Conservation (phyloP, 2,888 invertebrate species). For the Sturmia bella region DNA sequence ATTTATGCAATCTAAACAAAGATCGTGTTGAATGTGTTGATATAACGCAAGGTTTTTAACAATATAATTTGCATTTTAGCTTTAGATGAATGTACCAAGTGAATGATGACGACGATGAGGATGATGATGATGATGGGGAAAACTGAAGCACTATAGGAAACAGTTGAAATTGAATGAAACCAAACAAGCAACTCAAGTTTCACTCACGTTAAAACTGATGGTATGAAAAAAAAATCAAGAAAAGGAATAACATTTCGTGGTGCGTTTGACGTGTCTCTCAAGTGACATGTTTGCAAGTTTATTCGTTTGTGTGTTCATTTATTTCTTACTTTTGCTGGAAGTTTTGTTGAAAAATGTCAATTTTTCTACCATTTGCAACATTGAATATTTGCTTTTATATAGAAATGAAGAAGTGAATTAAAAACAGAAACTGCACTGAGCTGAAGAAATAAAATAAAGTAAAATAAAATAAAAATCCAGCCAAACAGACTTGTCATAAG, state of each 20-base stretch:
- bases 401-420: constrained; percentile 64
- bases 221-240: constrained; percentile 25
- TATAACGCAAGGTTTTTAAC: constrained; percentile 70
- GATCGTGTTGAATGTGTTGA: constrained; percentile 71
- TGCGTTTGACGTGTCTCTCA: constrained; percentile 69
- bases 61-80: constrained; percentile 71
- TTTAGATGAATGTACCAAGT: constrained; percentile 51
- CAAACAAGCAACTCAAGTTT: constrained; percentile 52
- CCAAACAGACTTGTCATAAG: constrained; percentile 63
- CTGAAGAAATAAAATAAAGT: constrained; percentile 32
- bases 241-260: constrained; percentile 59
- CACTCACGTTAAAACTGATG: too few relatives aligned
- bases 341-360: constrained; percentile 56
- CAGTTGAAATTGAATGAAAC: constrained; percentile 46
- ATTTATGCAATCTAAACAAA: constrained; percentile 69
- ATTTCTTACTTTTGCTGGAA: constrained; percentile 32
- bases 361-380: constrained; percentile 57
- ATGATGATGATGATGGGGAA: constrained; percentile 26
- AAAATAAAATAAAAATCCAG: constrained; percentile 22
- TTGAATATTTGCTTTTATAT: constrained; percentile 54
- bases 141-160: constrained; percentile 40
- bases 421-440: constrained; percentile 29
- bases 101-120: constrained; percentile 21
- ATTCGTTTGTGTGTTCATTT: constrained; percentile 40
- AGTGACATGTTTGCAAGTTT: constrained; percentile 64